Conservation (phyloP, 2,113 vertebrate genomes). For the Verasper variegatus region DNA sequence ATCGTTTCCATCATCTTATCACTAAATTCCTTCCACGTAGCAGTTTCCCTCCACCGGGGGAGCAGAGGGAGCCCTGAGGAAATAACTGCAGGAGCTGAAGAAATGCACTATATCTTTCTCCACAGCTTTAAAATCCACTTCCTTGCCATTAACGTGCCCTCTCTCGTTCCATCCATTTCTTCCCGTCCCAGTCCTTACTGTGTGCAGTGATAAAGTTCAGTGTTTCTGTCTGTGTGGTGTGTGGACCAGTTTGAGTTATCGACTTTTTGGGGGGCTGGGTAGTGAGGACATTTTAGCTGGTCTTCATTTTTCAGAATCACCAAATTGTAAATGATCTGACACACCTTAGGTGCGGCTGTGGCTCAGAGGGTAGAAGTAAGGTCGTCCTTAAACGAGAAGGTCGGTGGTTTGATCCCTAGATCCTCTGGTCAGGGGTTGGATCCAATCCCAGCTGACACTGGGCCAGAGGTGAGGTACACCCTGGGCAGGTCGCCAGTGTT, state of each 20-base stretch:
- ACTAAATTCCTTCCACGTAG: conserved; percentile 20
- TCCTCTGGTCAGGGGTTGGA: background rate
- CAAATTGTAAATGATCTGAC: background rate
- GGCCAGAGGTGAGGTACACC: background rate
- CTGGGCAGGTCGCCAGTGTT: background rate
- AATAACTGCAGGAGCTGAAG: conserved; percentile 33
- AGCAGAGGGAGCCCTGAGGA: conserved; percentile 32
- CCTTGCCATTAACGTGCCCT: conserved; percentile 35
- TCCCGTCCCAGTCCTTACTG: conserved; percentile 3
- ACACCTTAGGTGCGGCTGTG: background rate
- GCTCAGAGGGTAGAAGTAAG: too few species aligned
- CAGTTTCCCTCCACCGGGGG: background rate
- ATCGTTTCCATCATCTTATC: background rate
- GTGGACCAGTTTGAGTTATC: background rate
- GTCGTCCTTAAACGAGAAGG: too few species aligned
- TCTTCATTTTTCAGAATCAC: background rate
- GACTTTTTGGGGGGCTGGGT: too few species aligned
- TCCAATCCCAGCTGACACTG: background rate
- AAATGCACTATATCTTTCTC: conserved; percentile 36
- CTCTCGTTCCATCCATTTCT: conserved; percentile 20
- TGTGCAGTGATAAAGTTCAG: background rate
- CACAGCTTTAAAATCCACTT: conserved; percentile 48
- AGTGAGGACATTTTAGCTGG: background rate
- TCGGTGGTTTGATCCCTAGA: background rate
- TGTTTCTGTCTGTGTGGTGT: background rate